Base-by-base conservation (phyloP, 1,140 invertebrate species). In the Drosophila tsacasi region DNA sequence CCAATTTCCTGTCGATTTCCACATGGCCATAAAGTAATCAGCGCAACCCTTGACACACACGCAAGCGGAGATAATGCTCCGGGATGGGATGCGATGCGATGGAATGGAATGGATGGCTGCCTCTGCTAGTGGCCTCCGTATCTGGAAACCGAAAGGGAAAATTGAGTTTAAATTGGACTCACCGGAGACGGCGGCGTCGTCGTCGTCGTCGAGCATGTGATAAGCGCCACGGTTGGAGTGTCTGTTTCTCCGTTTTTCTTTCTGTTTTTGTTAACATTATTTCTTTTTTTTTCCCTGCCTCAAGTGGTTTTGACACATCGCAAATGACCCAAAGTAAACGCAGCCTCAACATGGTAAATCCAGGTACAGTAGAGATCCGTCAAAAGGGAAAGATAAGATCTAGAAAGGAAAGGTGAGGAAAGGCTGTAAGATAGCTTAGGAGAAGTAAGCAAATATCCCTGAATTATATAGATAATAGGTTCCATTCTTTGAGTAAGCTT, bases 21-120 rank as follows among this genome's bases (percentile, higher is more conserved):
- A 89, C 81, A 89, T 89, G 85, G 85, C 85, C 84, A 90, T 89
- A 89, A 90, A 89, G 74, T 72, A 79, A 89, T 89, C 80, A 87
- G 75, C 76, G 65, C 83, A 87, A 87, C 83, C 83, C 83, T 89
- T 87, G 84, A 89, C 83, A 87, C 64, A 80, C 80, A 79, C 65
- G 50, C 59, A 63, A 42, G 58, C 75, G 35, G 21, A 73, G 71
- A 74, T 74, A 74, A 60, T 73, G 69, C 58, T 30, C 44, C 44
- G 27, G 32, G 13, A 17, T 35, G 37, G 39, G 27, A 50, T 27
- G 32, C 2, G 17, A 37, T 37, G 12, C n/a, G 8, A 47, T 50
- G 17, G 8, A 1, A 27, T 49, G 23, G 23, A 1, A 49, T 49
- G 47, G 46, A 25, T 55, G 32, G 13, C 13, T 23, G 44, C 44